phyloP scores from a whole-genome alignment of 1,140 invertebrate genomes.

The Pseudomyrmex dendroicus region DNA sequence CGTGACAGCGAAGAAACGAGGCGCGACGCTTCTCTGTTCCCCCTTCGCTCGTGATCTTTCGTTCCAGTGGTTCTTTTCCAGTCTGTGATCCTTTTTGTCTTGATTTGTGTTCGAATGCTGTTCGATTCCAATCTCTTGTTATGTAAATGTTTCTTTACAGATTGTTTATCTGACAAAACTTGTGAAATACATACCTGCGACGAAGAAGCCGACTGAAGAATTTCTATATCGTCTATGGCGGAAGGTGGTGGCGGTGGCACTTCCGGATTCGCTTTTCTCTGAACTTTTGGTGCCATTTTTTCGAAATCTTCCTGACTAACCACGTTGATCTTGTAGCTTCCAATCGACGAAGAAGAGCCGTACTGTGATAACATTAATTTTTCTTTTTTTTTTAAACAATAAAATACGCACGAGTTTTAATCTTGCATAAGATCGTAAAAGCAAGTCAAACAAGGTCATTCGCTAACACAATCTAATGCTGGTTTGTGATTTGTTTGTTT shows the following conservation, averaged over 20 bases:
- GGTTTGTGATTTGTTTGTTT: no score
- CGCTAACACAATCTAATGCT: no score
- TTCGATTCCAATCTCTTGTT: not conserved
- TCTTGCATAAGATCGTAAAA: no score
- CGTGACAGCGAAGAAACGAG: constrained; percentile 97
- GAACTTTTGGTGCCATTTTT: constrained; percentile 89
- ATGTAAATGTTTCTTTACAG: not conserved
- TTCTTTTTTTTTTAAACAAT: no score
- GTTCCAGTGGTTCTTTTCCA: constrained; percentile 74
- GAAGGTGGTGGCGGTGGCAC: constrained; percentile 92
- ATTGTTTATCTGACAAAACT: constrained; percentile 2
- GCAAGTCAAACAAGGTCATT: no score
- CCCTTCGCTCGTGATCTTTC: constrained; percentile 75
- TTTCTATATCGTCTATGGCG: constrained; percentile 78
- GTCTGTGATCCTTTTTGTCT: constrained; percentile 76
- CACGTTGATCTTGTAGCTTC: constrained; percentile 94
- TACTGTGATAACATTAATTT: constrained; percentile 70
- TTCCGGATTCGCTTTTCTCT: constrained; percentile 88
- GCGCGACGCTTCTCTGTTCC: constrained; percentile 82
- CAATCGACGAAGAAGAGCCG: constrained; percentile 82
- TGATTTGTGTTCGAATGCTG: constrained; percentile 72
- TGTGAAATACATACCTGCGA: constrained; percentile 70
- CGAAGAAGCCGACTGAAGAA: constrained; percentile 70
- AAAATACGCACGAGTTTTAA: not conserved
- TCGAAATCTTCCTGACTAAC: constrained; percentile 95